These are phyloP conservation scores for Microplitis deprimator DNA, from an alignment of 2,888 invertebrate genomes.

Conservation along the genomic window DNA sequence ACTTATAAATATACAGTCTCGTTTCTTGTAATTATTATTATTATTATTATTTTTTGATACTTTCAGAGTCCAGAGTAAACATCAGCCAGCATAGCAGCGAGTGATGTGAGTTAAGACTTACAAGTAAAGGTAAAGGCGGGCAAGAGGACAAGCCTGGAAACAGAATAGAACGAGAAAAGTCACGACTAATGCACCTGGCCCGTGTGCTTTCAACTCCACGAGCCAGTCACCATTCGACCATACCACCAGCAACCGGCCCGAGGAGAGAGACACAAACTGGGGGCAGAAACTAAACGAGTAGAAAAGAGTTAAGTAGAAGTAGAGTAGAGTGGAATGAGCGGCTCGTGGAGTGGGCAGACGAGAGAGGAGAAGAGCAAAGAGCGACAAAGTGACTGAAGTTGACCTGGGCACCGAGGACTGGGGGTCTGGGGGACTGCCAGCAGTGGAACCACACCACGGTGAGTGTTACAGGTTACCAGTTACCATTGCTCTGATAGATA, in stretches of 20 bases:
- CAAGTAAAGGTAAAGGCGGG: constrained; percentile 33
- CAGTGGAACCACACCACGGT: constrained; percentile 34
- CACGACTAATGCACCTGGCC: constrained; percentile 62
- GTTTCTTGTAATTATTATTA: too few species aligned
- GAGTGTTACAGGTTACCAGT: constrained; percentile 35
- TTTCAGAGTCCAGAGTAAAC: too few species aligned
- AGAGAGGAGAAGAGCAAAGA: constrained; percentile 39
- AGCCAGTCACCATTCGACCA: background rate
- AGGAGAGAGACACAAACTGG: background rate
- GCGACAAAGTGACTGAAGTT: constrained; percentile 50
- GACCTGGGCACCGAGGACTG: constrained; percentile 59
- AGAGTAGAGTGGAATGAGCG: constrained; percentile 3
- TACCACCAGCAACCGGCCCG: background rate
- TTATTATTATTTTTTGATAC: too few species aligned
- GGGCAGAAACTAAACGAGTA: background rate
- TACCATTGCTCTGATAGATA: constrained; percentile 15
- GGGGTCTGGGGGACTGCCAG: constrained; percentile 16
- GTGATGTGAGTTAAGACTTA: constrained; percentile 16
- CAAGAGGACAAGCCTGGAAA: constrained; percentile 58
- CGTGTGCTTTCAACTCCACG: constrained; percentile 45
- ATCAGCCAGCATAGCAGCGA: too few species aligned
- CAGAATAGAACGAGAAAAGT: constrained; percentile 47
- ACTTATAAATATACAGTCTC: too few species aligned
- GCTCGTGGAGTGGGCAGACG: background rate
- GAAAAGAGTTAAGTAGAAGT: background rate